Conservation (phyloP, 1,140 invertebrate genomes). For the Philaenus spumarius region DNA sequence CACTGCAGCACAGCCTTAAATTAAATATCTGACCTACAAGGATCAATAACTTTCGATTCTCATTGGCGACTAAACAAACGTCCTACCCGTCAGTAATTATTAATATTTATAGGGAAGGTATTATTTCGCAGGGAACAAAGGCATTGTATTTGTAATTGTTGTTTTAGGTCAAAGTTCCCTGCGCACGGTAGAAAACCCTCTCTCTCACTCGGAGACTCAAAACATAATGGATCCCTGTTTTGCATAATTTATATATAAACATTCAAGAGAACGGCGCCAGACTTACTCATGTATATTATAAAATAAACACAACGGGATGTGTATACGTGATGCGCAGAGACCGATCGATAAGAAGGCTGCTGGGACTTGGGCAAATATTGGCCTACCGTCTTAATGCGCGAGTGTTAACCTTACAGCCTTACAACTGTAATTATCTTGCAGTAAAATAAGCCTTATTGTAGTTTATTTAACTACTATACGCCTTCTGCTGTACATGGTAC, state of each 20-base stretch:
- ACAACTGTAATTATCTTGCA: too few relatives aligned
- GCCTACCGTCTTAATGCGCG: too few relatives aligned
- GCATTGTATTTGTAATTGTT: not conserved
- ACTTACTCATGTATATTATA: slow-evolving; percentile 18
- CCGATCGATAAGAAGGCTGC: slow-evolving; percentile 3
- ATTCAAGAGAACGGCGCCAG: slow-evolving; percentile 7
- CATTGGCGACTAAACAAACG: too few relatives aligned
- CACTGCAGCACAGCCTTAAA: too few relatives aligned
- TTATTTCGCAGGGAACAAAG: not conserved
- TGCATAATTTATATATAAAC: slow-evolving; percentile 19
- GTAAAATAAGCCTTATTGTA: too few relatives aligned
- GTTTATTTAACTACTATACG: too few relatives aligned
- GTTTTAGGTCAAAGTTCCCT: slow-evolving; percentile 11
- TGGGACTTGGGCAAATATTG: too few relatives aligned
- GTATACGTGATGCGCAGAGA: slow-evolving; percentile 2
- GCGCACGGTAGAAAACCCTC: not conserved
- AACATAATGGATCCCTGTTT: slow-evolving; percentile 13
- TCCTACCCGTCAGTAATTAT: not conserved
- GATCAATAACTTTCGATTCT: too few relatives aligned
- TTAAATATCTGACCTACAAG: too few relatives aligned
- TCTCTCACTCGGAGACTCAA: not conserved
- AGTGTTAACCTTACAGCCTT: too few relatives aligned
- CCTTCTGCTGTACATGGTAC: too few relatives aligned
- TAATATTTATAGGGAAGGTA: slow-evolving; percentile 8
- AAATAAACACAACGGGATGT: slow-evolving; percentile 12